Evolutionary conservation across 2,888 invertebrate species (phyloP).

Genomic region (Hesperia comma): DNA sequence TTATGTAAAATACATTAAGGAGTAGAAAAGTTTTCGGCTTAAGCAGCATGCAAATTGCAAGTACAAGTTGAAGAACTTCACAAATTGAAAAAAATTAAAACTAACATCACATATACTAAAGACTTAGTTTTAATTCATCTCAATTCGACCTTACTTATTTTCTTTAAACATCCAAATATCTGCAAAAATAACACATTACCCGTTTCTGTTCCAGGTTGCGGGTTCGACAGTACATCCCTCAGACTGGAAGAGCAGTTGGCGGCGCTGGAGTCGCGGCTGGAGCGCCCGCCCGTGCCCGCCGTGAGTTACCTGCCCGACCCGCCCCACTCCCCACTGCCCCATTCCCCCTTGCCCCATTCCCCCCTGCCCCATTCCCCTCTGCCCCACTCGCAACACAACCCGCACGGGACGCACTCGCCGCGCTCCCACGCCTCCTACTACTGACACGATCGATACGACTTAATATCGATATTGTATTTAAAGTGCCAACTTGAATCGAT

Average conservation of each 20-base stretch:
- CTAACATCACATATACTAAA: too few relatives aligned
- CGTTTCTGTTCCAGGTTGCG: slow-evolving; percentile 59
- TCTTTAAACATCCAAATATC: not conserved
- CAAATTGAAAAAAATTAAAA: too few relatives aligned
- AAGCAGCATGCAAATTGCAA: too few relatives aligned
- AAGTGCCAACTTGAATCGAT: too few relatives aligned
- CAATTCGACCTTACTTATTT: too few relatives aligned
- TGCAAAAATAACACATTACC: too few relatives aligned
- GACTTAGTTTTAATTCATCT: too few relatives aligned
- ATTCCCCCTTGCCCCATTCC: slow-evolving; percentile 40
- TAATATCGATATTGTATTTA: too few relatives aligned
- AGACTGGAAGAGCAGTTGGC: slow-evolving; percentile 92
- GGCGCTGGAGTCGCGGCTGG: slow-evolving; percentile 91
- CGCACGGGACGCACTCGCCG: slow-evolving; percentile 45
- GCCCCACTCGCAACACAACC: slow-evolving; percentile 45
- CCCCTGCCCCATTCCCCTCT: slow-evolving; percentile 83
- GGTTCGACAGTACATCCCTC: slow-evolving; percentile 89
- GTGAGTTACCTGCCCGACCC: slow-evolving; percentile 72
- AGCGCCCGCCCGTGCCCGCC: slow-evolving; percentile 87
- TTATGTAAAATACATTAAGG: too few relatives aligned
- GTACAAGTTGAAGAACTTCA: too few relatives aligned
- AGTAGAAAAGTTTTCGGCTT: too few relatives aligned
- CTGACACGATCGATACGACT: slow-evolving; percentile 51
- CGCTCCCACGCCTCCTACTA: slow-evolving; percentile 55
- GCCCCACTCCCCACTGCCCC: slow-evolving; percentile 43